Conservation (phyloP, 2,797 vertebrate genomes). For the Manis pentadactyla region DNA sequence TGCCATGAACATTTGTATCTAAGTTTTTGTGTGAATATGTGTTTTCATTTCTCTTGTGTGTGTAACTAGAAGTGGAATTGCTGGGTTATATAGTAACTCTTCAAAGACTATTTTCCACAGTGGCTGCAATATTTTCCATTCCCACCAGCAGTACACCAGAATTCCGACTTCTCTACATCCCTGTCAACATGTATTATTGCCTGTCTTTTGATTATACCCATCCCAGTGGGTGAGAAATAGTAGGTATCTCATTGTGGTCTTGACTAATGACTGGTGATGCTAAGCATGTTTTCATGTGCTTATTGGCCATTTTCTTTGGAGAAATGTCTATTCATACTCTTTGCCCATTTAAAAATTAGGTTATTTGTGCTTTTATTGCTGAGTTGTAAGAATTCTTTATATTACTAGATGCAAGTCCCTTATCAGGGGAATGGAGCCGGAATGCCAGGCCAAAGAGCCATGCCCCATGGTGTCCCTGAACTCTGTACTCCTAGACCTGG, state of each 20-base stretch:
- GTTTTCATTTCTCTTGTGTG: not conserved
- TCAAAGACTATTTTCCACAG: not conserved
- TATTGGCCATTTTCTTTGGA: not conserved
- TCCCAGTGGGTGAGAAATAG: not conserved
- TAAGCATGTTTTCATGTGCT: not conserved
- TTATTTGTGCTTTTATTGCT: not conserved
- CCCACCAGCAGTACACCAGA: rapidly evolving
- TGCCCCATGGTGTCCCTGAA: not conserved
- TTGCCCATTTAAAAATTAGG: not conserved
- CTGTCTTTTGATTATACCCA: not conserved
- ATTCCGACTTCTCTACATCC: rapidly evolving
- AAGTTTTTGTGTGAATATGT: not conserved
- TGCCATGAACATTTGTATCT: rapidly evolving
- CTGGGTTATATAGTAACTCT: not conserved
- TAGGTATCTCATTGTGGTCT: not conserved
- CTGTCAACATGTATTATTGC: not conserved
- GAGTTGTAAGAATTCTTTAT: not conserved
- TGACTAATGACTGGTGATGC: not conserved
- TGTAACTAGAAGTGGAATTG: not conserved
- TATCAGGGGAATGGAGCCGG: not conserved
- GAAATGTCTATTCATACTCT: not conserved
- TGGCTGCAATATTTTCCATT: rapidly evolving
- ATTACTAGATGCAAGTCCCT: not conserved
- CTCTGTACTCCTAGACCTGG: not conserved
- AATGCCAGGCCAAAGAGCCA: not conserved